phyloP scores from a whole-genome alignment of 2,888 invertebrate species.

The Mesopsocus fuscifrons region DNA sequence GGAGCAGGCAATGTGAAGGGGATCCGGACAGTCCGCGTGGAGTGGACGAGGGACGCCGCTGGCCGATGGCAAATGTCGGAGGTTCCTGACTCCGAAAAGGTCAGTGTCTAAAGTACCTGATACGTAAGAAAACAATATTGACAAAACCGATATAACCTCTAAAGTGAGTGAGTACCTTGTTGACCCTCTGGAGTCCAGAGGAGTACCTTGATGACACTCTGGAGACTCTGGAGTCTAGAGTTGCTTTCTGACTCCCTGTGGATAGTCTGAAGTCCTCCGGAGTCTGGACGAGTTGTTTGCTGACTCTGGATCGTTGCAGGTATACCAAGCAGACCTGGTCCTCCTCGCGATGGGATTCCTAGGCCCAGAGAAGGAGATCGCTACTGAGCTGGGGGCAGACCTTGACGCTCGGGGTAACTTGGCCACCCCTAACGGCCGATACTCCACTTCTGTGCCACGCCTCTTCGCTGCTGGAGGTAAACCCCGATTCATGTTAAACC shows the following conservation, averaged over 20 bases:
- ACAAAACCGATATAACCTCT: background rate
- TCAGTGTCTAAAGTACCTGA: constrained; percentile 19
- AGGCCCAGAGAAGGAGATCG: constrained; percentile 81
- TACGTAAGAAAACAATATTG: background rate
- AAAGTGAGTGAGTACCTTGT: background rate
- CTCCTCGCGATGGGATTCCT: constrained; percentile 97
- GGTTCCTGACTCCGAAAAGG: constrained; percentile 53
- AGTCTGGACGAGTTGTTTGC: too few relatives aligned
- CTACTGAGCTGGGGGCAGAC: constrained; percentile 56
- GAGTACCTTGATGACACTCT: too few relatives aligned
- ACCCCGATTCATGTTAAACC: constrained; percentile 14
- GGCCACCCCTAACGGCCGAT: constrained; percentile 56
- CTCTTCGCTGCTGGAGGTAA: constrained; percentile 93
- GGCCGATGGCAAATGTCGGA: constrained; percentile 93
- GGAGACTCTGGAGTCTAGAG: too few relatives aligned
- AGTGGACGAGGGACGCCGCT: constrained; percentile 79
- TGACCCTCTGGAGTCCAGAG: too few relatives aligned
- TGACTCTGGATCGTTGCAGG: too few relatives aligned
- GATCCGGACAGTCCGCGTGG: constrained; percentile 74
- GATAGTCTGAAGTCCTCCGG: too few relatives aligned
- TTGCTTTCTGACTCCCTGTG: too few relatives aligned
- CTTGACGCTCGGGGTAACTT: constrained; percentile 87
- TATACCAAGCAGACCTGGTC: constrained; percentile 76
- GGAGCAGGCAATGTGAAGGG: constrained; percentile 78
- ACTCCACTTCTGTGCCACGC: constrained; percentile 57